Base-by-base conservation (phyloP, 2,888 invertebrate species). In the Xestia ashworthii region DNA sequence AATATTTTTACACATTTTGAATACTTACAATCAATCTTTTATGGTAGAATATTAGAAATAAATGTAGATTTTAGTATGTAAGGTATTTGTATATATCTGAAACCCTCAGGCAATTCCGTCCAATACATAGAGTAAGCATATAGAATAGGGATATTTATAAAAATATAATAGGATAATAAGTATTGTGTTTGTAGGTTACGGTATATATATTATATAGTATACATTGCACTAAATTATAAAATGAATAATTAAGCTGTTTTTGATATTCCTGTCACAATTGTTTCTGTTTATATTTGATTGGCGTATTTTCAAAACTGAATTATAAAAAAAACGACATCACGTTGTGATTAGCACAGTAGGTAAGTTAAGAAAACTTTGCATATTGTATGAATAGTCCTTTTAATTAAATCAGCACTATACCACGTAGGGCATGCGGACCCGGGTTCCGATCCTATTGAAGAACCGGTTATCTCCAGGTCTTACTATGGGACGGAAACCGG, bases 21-120 rank as follows among this genome's bases (percentile, higher is more conserved):
- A 74, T 64, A 53, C 19, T 38, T 80, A 58, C 19, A 62, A 72
- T 48, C 48, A 41, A 8, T 50, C 4, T 67, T 55, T 6, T 73
- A 71, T 8, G 11, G n/a, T 71, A 81, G 58, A 60, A 41, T 32
- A 32, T 48, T 70, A 67, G 25, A 50, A 55, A 32, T 46, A 70
- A 71, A 22, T 16, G 41, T 83, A 78, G 71, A 44, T 14, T 41
- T 72, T 75, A 84, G 70, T 41, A 44, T 53, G 22, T 84, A 81
- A 83, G 55, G n/a, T 73, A 74, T 79, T n/a, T 91, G 86, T 91
- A 92, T 90, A 93, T 89, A 89, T 83, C 75, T 85, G 88, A 88
- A 92, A 82, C 94, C 95, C 84, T 95, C 94, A 95, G 95, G 88
- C 78, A 93, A 93, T 82, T 95, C 96, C 95, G 96, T 95, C 95